Evolutionary conservation across 2,797 vertebrate genomes (phyloP), one percentile per base, ranked within the genome.

Genomic region (Spinus pinus): DNA sequence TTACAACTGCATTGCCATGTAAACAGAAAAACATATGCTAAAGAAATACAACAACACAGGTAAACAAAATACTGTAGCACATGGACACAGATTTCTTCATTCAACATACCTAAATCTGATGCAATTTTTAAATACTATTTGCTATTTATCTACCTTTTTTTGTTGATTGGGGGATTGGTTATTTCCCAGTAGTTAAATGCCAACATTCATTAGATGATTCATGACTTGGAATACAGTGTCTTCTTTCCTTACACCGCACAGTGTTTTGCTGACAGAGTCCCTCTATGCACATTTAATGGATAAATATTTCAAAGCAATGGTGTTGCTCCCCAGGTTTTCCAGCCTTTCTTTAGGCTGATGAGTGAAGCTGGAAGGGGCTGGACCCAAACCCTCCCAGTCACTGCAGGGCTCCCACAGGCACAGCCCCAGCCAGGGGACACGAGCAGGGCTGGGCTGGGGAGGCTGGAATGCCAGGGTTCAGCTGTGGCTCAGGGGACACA

Each of bases 11-110:
- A 28, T 33, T 89, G 44, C 85, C 35, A 42, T 22, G 6, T 75
- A 86, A 91, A 88, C 87, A 86, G 85, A 79, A 74, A 81, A 92
- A 65, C 47, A 65, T 75, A 77, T 5, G 35, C 49, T 86, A 81
- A 95, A 93, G 73, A 95, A 81, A 62, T 84, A 37, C 42, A 86
- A 78, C 85, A 80, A 91, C 49, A 31, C 12, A 83, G 70, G 65
- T 75, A 92, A 88, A 93, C n/a, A 90, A 64, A 84, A 57, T 4
- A 39, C 21, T 78, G 70, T 58, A 75, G 46, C 33, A 62, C n/a
- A 79, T 51, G 65, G 83, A 77, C 54, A 56, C 28, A 60, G 69
- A 62, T 71, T 51, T 91, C 56, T 80, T 49, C 14, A 7, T 86
- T 94, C 16, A 19, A 23, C 7, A 7, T 58, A 41, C n/a, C 81